Evolutionary conservation across 2,888 invertebrate genomes (phyloP).

Genomic region (Andricus curvator): DNA sequence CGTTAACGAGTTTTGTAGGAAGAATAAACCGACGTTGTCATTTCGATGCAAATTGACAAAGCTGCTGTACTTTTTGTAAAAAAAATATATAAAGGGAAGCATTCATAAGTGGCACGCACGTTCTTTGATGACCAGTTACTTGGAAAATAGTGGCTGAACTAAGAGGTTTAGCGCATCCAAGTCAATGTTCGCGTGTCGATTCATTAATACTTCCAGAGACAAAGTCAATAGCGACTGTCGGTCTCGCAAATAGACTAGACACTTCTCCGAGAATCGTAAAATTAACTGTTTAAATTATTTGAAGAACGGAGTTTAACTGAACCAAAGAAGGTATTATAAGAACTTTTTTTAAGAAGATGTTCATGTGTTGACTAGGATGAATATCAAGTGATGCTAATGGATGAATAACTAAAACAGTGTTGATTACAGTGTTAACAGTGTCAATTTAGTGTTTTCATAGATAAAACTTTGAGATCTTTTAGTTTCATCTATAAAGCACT

Average conservation of each 20-base stretch:
- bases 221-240: slow-evolving; percentile 15
- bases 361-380: too few species aligned
- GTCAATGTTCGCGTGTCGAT: slow-evolving; percentile 29
- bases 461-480: too few species aligned
- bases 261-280: not conserved
- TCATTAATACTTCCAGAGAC: slow-evolving; percentile 34
- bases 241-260: slow-evolving; percentile 4
- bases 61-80: slow-evolving; percentile 52
- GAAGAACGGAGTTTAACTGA: not conserved
- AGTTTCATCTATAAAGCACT: too few species aligned
- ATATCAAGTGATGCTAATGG: too few species aligned
- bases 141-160: slow-evolving; percentile 29
- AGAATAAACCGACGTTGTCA: slow-evolving; percentile 62
- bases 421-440: too few species aligned
- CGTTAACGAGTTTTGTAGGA: slow-evolving; percentile 66
- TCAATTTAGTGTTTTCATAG: too few species aligned
- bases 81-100: slow-evolving; percentile 49
- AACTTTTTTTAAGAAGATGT: too few species aligned
- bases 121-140: slow-evolving; percentile 36
- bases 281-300: not conserved
- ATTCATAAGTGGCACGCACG: slow-evolving; percentile 53
- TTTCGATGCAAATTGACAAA: slow-evolving; percentile 71
- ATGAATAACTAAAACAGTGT: too few species aligned
- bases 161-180: slow-evolving; percentile 9
- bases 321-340: not conserved